Base-by-base conservation (phyloP, 2,888 invertebrate genomes). In the Caenorhabditis sp. region DNA sequence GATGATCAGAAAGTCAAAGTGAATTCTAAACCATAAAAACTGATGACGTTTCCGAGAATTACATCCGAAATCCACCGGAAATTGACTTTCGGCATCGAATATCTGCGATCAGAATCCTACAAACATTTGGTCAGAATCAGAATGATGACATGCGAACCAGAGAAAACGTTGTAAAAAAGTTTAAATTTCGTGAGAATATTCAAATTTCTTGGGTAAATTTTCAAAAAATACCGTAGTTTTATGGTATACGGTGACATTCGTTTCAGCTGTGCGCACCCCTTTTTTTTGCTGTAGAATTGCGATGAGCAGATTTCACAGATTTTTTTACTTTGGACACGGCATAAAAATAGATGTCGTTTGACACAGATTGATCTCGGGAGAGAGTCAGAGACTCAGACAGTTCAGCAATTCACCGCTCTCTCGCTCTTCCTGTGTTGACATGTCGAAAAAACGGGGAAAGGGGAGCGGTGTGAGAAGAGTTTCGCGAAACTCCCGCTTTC, bases 401-500 rank as follows among this genome's bases (percentile, higher is more conserved):
- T n/a, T n/a, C n/a, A n/a, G n/a, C n/a, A n/a, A n/a, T n/a, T n/a
- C n/a, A n/a, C n/a, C n/a, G n/a, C n/a, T n/a, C n/a, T 43, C 43
- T 15, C 13, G 11, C 20, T 24, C 52, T 45, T 20, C 13, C 35
- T 35, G 17, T 52, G 52, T 52, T 52, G 52, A 52, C 52, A 52
- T 52, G 52, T 52, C 52, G 32, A 52, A 52, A 50, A 52, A 52
- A 32, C 52, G 35, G 45, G 45, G 30, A 35, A 35, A 52, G 52
- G 35, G 22, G 52, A 52, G 52, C 52, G 52, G 52, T 52, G 52
- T 52, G 52, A 52, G 52, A 52, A 52, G 52, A 52, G 52, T 52
- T 52, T 52, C 52, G 52, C 15, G 30, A 32, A 52, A 50, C 32
- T 50, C 52, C 17, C 35, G 50, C 50, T 32, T 7, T 32, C 32